Evolutionary conservation across 2,888 invertebrate species (phyloP).

Genomic region (Hedya salicella): DNA sequence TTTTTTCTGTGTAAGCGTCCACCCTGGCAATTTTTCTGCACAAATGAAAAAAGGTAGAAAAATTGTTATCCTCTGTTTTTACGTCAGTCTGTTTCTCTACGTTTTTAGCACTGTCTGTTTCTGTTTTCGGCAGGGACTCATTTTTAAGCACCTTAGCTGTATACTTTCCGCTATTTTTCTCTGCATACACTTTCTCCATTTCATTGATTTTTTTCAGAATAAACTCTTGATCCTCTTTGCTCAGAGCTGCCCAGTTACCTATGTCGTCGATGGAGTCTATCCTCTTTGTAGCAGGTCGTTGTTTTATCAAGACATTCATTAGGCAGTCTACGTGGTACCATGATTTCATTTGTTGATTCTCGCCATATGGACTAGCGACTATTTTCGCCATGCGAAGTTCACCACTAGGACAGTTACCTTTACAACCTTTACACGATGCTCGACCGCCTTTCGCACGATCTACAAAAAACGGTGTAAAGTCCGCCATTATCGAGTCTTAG

Average conservation of each 20-base stretch:
- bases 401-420: conserved; percentile 90
- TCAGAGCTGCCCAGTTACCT: conserved; percentile 89
- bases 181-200: conserved; percentile 82
- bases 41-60: conserved; percentile 90
- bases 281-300: conserved; percentile 92
- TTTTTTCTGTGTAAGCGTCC: conserved; percentile 93
- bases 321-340: conserved; percentile 93
- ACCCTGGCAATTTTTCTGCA: conserved; percentile 92
- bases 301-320: conserved; percentile 91
- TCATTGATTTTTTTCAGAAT: conserved; percentile 87
- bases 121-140: conserved; percentile 53
- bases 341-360: conserved; percentile 90
- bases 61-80: conserved; percentile 87
- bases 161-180: conserved; percentile 81
- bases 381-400: conserved; percentile 91
- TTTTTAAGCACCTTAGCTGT: conserved; percentile 72
- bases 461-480: conserved; percentile 84
- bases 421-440: conserved; percentile 95
- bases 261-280: conserved; percentile 92
- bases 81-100: conserved; percentile 44
- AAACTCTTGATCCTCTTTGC: conserved; percentile 87
- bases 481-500: conserved; percentile 52
- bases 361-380: conserved; percentile 90
- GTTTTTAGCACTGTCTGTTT: conserved; percentile 41
- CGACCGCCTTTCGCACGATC: conserved; percentile 93